phyloP scores from a whole-genome alignment of 92 coral and sea anemone genomes.

The Muricea muricata region DNA sequence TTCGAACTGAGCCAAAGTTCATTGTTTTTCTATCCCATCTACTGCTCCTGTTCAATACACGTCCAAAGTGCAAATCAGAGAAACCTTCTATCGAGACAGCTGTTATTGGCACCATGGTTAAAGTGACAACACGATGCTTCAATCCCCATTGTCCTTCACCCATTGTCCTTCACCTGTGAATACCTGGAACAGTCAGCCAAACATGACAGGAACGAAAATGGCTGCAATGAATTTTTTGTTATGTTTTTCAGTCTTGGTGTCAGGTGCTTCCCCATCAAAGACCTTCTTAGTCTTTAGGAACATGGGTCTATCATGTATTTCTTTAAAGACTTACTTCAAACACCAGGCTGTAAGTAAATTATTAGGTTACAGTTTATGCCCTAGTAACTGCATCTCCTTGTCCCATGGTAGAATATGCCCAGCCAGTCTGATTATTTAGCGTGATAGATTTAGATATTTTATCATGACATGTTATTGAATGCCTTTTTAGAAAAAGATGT shows the following conservation, averaged over 20 bases:
- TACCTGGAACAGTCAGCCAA: conserved; percentile 65
- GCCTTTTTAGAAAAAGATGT: conserved; percentile 41
- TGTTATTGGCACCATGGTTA: conserved; percentile 60
- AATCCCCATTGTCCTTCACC: conserved; percentile 59
- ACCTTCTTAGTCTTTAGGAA: conserved; percentile 40
- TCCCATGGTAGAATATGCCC: too few relatives aligned
- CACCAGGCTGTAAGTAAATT: conserved; percentile 66
- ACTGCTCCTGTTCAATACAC: conserved; percentile 61
- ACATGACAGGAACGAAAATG: conserved; percentile 55
- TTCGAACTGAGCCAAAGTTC: conserved; percentile 63
- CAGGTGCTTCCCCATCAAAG: too few relatives aligned
- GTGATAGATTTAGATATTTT: neutral
- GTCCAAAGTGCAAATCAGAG: conserved; percentile 60
- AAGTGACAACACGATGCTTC: conserved; percentile 48
- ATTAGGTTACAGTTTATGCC: too few relatives aligned
- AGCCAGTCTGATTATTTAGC: neutral
- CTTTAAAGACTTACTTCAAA: conserved; percentile 59
- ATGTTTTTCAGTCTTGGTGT: conserved; percentile 55
- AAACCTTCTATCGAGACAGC: conserved; percentile 49
- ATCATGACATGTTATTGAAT: neutral
- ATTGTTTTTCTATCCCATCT: conserved; percentile 57
- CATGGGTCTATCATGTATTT: conserved; percentile 54
- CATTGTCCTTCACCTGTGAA: conserved; percentile 48
- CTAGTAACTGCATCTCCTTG: too few relatives aligned
- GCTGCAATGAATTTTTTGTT: conserved; percentile 59